phyloP scores from a whole-genome alignment of 2,113 vertebrate species.

The Archocentrus centrarchus region DNA sequence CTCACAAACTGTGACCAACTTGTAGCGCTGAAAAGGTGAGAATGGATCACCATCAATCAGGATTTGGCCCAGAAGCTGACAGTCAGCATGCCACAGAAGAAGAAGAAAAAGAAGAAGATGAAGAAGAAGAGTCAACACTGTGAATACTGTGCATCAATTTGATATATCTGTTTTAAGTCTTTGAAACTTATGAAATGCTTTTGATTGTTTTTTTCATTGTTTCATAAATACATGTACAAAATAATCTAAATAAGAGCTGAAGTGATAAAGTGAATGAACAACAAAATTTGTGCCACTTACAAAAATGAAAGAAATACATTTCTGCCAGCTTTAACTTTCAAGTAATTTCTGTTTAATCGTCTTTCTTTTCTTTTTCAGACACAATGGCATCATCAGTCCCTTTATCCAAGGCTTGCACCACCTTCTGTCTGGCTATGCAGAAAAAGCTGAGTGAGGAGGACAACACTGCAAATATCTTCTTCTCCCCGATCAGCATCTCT shows the following conservation, averaged over 20 bases:
- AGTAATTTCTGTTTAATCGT: background rate
- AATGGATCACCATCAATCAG: background rate
- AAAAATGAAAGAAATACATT: background rate
- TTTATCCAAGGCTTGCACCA: constrained; percentile 79
- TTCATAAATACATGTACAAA: too few species aligned
- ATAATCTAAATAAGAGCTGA: too few species aligned
- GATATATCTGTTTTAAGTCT: background rate
- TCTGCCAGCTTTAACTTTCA: background rate
- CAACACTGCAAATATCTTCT: constrained; percentile 81
- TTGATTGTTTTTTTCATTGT: background rate
- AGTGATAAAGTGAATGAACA: background rate
- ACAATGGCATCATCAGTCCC: constrained; percentile 57
- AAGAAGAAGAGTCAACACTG: background rate
- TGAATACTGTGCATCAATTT: background rate
- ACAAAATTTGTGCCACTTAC: too few species aligned
- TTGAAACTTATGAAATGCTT: background rate
- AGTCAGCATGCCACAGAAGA: background rate
- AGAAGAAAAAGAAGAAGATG: background rate
- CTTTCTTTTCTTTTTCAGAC: constrained; percentile 4
- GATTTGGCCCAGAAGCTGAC: background rate
- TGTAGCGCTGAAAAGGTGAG: background rate
- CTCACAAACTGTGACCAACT: background rate
- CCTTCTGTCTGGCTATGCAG: constrained; percentile 85
- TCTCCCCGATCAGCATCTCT: constrained; percentile 87
- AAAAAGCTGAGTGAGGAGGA: constrained; percentile 77